phyloP scores from a whole-genome alignment of 1,140 invertebrate genomes.

The Meteorus sp. region DNA sequence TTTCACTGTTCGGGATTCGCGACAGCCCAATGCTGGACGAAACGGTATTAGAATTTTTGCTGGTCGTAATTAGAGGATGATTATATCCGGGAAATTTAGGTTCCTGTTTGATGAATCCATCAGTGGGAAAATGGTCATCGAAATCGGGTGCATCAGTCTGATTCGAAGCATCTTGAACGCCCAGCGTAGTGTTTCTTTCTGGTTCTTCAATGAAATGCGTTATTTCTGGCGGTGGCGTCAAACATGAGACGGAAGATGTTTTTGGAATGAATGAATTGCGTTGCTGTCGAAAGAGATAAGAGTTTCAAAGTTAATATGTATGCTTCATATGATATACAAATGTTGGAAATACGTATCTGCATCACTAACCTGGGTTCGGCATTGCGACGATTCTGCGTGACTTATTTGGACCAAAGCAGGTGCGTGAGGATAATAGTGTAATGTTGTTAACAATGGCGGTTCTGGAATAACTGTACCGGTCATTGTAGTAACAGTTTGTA shows the following conservation, averaged over 20 bases:
- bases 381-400: conserved; percentile 54
- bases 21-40: conserved; percentile 42
- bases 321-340: background rate
- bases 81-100: conserved; percentile 46
- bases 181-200: conserved; percentile 38
- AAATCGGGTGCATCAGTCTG: conserved; percentile 70
- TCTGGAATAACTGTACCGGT: conserved; percentile 56
- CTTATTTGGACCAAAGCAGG: conserved; percentile 57
- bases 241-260: conserved; percentile 61
- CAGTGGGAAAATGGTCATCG: conserved; percentile 37
- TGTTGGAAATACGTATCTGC: background rate
- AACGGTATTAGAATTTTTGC: conserved; percentile 45
- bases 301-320: background rate
- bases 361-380: conserved; percentile 53
- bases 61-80: conserved; percentile 30
- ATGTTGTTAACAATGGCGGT: conserved; percentile 47
- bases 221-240: conserved; percentile 65
- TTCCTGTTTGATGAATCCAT: conserved; percentile 45
- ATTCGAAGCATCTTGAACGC: conserved; percentile 77
- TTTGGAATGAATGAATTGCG: conserved; percentile 56
- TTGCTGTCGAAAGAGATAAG: conserved; percentile 36
- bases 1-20: conserved; percentile 36
- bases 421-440: conserved; percentile 54
- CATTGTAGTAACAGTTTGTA: conserved; percentile 61
- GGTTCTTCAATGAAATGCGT: conserved; percentile 47